Base-by-base conservation (phyloP, 2,113 vertebrate species). In the Tragelaphus strepsiceros region DNA sequence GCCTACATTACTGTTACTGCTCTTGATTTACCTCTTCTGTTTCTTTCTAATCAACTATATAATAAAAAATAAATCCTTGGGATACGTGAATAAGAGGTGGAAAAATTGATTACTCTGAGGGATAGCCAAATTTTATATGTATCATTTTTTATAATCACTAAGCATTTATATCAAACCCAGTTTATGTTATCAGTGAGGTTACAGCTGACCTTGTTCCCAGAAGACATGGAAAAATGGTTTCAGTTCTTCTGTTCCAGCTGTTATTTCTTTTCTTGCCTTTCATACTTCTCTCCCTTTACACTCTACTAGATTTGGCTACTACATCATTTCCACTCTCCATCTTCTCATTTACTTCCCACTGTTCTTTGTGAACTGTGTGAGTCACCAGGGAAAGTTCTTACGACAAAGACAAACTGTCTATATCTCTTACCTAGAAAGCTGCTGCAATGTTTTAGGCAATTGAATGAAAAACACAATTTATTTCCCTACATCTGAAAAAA, bases 341-440 rank as follows among this genome's bases (percentile, higher is more conserved):
- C 67, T 91, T 78, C 24, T 46, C 24, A 94, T 78, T 90, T 80
- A 61, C 30, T 97, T 91, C 67, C 59, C 35, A 51, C 32, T 82
- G 59, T 14, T 96, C 17, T 93, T 80, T 89, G 67, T 91, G 39
- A 89, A 89, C 54, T 91, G 67, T 59, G 19, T 4, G 15, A 53
- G 46, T 58, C 21, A 30, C 67, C 58, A 77, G 77, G 59, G 17
- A 93, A 96, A 77, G 54, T 74, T 77, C n/a, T 67, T 67, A 59
- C 96, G 67, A 96, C 67, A 97, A 95, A 91, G 64, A 96, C 54
- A 74, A 95, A 88, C 67, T 82, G 30, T 49, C 39, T 30, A 54
- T 51, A 51, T 89, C 16, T 86, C 39, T 87, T 86, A 81, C 19
- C 54, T 61, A 80, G 46, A 92, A 95, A 97, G 35, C 58, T 26